These are phyloP conservation scores for Ferrisia virgata DNA, from an alignment of 2,888 invertebrate genomes.

Conservation along the genomic window DNA sequence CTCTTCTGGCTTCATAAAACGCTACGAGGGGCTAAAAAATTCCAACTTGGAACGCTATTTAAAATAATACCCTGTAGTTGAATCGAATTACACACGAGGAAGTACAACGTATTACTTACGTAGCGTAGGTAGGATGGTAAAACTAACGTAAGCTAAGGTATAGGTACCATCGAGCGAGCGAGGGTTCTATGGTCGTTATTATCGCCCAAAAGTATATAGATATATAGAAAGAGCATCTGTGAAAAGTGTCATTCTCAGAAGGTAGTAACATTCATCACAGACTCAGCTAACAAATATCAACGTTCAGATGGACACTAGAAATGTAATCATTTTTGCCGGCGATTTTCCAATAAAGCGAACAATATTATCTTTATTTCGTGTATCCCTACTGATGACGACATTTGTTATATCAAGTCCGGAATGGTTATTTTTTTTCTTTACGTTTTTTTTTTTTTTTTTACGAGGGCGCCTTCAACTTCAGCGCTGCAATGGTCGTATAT, in stretches of 20 bases:
- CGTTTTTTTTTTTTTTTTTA: background rate
- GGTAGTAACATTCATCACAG: constrained; percentile 1
- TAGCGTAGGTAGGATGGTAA: background rate
- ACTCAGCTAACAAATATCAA: constrained; percentile 16
- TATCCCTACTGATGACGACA: constrained; percentile 26
- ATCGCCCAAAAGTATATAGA: background rate
- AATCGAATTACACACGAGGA: constrained; percentile 16
- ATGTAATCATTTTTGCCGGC: constrained; percentile 22
- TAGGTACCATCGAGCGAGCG: background rate
- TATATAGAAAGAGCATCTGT: constrained; percentile 2
- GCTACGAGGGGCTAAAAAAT: background rate
- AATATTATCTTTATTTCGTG: constrained; percentile 15
- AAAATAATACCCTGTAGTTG: background rate
- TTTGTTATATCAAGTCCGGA: constrained; percentile 6
- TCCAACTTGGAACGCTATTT: background rate
- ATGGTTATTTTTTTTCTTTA: background rate
- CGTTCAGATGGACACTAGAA: constrained; percentile 28
- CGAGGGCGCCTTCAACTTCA: background rate
- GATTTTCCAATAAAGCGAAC: constrained; percentile 26
- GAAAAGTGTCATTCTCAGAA: constrained; percentile 19
- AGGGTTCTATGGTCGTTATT: background rate
- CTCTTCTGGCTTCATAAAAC: background rate
- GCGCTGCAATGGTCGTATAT: background rate
- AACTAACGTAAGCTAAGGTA: background rate
- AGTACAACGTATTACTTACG: background rate